A percentile compares a stretch with the other conserved stretches of the same genome.
These are phyloP conservation scores for Megathymus violae DNA, from an alignment of 1,140 invertebrate species.

Conservation along the genomic window DNA sequence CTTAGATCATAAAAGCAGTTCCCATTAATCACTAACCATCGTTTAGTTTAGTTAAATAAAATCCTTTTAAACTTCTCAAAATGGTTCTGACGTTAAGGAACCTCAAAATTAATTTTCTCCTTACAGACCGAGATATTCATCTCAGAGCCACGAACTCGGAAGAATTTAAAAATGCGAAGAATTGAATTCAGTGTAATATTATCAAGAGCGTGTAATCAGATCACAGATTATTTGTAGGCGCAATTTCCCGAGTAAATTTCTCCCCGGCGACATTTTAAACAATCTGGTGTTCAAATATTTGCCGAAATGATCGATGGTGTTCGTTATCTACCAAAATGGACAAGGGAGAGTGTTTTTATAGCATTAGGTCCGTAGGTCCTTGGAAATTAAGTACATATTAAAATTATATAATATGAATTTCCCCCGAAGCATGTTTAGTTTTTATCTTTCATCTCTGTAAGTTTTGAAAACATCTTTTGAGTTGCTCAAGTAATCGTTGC, in stretches of 20 bases:
- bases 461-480: no score
- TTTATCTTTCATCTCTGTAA: no score
- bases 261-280: constrained; percentile 36
- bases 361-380: background rate
- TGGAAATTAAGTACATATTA: no score
- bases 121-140: background rate
- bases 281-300: constrained; percentile 39
- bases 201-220: constrained; percentile 32
- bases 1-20: no score
- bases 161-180: constrained; percentile 20
- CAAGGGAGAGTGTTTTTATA: constrained; percentile 14
- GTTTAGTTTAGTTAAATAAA: no score
- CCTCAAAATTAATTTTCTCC: background rate
- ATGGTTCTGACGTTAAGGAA: background rate
- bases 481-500: no score
- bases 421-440: background rate
- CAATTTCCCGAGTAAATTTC: constrained; percentile 41
- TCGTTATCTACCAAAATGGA: constrained; percentile 21
- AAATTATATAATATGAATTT: background rate
- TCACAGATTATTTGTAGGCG: constrained; percentile 35
- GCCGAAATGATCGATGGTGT: constrained; percentile 31
- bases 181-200: constrained; percentile 31
- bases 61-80: background rate
- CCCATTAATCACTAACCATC: no score
- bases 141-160: background rate